Base-by-base conservation (phyloP, 2,888 invertebrate genomes). In the Drosophila dives region DNA sequence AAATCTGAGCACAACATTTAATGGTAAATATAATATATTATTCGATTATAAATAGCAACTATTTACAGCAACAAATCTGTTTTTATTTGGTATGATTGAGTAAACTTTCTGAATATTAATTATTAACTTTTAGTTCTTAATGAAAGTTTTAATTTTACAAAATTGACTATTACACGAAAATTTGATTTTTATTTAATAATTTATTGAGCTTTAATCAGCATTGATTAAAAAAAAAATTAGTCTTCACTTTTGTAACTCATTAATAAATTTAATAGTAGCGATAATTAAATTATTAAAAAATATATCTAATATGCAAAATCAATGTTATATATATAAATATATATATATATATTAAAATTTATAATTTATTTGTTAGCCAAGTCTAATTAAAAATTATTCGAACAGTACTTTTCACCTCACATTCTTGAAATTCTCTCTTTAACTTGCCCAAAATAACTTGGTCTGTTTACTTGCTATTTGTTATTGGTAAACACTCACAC, bases 381-480 rank as follows among this genome's bases (percentile, higher is more conserved):
- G 4, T 8, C 4, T 23, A 23, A 15, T 23, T 4, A 12, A n/a
- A 33, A 32, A n/a, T 32, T 12, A 29, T 45, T 50, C 45, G 38
- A 40, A 34, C 50, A 55, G 34, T 45, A 29, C 53, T 45, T 8
- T 32, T 38, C 17, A 12, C 45, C 32, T 23, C 29, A 8, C 3
- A 20, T 17, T 17, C 32, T 10, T 8, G 4, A 17, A 33, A 48
- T 12, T 49, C 26, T 26, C 26, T 26, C n/a, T n/a, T 1, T 32
- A 7, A 8, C 20, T 34, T 3, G 17, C 11, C 10, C 3, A 40
- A 55, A 17, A 40, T n/a, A 8, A 5, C 2, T 42, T 6, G 29
- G 26, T 38, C 56, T 74, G 60, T 33, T 32, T 12, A 42, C 20
- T 56, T 50, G 40, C 33, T 66, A 32, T 33, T 61, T 58, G 32